These are phyloP conservation scores for Nasonia vitripennis DNA, from an alignment of 1,140 invertebrate species.

Conservation along the genomic window DNA sequence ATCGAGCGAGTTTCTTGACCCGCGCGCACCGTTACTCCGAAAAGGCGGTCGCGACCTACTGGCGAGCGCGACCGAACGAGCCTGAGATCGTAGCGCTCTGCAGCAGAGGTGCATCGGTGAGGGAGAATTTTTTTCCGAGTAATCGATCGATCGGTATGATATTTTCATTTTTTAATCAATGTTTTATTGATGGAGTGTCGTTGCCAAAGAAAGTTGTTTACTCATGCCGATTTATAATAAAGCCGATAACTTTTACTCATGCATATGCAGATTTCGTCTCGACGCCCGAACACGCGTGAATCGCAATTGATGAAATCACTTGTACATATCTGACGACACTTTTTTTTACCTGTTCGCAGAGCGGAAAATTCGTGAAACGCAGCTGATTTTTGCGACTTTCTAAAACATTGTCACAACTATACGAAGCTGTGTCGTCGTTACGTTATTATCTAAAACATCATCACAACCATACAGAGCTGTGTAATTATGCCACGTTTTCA, in stretches of 20 bases:
- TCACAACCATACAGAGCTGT: no score
- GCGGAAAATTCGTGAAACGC: slow-evolving; percentile 38
- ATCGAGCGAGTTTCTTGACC: slow-evolving; percentile 67
- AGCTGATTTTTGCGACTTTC: slow-evolving; percentile 16
- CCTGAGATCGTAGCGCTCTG: neutral
- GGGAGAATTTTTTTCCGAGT: neutral
- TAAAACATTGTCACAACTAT: neutral
- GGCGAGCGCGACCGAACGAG: slow-evolving; percentile 25
- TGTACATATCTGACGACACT: slow-evolving; percentile 19
- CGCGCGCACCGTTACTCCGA: slow-evolving; percentile 64
- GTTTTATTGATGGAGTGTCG: neutral
- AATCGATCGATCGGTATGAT: neutral
- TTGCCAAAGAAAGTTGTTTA: neutral
- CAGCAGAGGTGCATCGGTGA: neutral
- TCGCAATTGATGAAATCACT: slow-evolving; percentile 10
- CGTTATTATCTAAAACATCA: neutral
- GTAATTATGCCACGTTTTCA: neutral
- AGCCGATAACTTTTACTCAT: neutral
- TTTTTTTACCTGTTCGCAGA: slow-evolving; percentile 24
- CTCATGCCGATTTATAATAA: no score
- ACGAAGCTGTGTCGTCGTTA: neutral
- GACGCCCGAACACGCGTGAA: neutral
- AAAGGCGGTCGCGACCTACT: slow-evolving; percentile 72
- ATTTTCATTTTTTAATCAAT: neutral
- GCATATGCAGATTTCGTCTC: neutral